A percentile compares a stretch with the other conserved stretches of the same genome.
phyloP scores from a whole-genome alignment of 2,113 vertebrate genomes.

The Caretta caretta region DNA sequence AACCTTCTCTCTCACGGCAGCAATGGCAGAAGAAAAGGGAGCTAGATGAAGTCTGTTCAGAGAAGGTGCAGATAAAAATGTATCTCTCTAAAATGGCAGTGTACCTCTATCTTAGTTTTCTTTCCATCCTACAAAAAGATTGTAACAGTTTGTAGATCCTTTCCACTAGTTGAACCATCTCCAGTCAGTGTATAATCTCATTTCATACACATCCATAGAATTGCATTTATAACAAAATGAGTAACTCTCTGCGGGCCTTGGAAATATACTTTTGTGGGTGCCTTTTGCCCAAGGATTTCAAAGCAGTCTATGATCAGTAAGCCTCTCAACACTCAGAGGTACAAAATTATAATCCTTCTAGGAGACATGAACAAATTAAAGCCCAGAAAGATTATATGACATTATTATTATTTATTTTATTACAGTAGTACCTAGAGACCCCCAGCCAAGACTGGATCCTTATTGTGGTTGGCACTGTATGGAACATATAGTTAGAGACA shows the following conservation, averaged over 20 bases:
- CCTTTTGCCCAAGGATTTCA: neutral
- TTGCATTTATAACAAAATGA: neutral
- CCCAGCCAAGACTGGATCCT: neutral
- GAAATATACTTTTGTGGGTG: neutral
- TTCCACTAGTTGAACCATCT: neutral
- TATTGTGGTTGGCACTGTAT: neutral
- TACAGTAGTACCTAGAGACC: neutral
- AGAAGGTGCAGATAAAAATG: conserved; percentile 55
- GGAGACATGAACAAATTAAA: neutral
- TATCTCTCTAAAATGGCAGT: neutral
- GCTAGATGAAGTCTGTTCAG: conserved; percentile 29
- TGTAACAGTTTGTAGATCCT: neutral
- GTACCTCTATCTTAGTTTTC: neutral
- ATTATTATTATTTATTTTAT: neutral
- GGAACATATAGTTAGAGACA: neutral
- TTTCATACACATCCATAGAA: neutral
- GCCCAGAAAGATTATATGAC: neutral
- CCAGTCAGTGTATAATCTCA: neutral
- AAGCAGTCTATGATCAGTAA: neutral
- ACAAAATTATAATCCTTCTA: neutral
- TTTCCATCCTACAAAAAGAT: neutral
- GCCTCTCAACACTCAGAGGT: neutral
- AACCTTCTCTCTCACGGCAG: conserved; percentile 79
- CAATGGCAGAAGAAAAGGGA: conserved; percentile 74
- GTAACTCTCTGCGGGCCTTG: neutral